Percentiles rank a stretch among this genome's conserved stretches.
Evolutionary conservation across 2,888 invertebrate species (phyloP).

Genomic region (Fragum whitleyi): DNA sequence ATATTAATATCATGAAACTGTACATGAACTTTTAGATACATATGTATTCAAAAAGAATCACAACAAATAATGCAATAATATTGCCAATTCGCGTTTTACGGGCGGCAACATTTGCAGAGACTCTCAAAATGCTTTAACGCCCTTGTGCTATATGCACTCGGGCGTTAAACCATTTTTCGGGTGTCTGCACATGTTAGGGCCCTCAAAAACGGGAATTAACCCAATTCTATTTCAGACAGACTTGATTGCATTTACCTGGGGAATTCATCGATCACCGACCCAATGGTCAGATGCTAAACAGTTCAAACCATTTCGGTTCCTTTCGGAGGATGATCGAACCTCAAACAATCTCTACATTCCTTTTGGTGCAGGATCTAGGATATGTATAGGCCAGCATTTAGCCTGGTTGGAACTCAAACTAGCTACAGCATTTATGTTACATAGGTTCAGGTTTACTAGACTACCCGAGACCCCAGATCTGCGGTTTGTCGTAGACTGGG

Average conservation of each 20-base stretch:
- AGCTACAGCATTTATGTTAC: slow-evolving; percentile 65
- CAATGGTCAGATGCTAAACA: slow-evolving; percentile 64
- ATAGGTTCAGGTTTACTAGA: slow-evolving; percentile 61
- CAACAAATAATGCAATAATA: no score
- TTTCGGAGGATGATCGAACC: slow-evolving; percentile 29
- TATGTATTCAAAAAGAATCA: no score
- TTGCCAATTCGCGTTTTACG: no score
- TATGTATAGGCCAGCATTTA: slow-evolving; percentile 74
- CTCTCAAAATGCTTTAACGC: no score
- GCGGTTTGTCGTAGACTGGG: slow-evolving; percentile 73
- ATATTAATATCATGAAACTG: no score
- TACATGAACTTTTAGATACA: no score
- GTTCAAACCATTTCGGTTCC: slow-evolving; percentile 69
- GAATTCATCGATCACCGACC: slow-evolving; percentile 68
- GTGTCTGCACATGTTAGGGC: no score
- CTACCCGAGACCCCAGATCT: slow-evolving; percentile 62
- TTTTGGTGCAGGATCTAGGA: slow-evolving; percentile 73
- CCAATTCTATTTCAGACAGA: slow-evolving; percentile 71
- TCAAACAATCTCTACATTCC: slow-evolving; percentile 69
- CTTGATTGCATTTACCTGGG: slow-evolving; percentile 73
- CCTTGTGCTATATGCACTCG: no score
- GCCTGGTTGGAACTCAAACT: slow-evolving; percentile 71
- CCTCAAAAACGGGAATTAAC: no score
- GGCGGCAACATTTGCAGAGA: no score
- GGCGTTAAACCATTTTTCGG: no score